Base-by-base conservation (phyloP, 2,113 vertebrate genomes). In the Prolemur simus region DNA sequence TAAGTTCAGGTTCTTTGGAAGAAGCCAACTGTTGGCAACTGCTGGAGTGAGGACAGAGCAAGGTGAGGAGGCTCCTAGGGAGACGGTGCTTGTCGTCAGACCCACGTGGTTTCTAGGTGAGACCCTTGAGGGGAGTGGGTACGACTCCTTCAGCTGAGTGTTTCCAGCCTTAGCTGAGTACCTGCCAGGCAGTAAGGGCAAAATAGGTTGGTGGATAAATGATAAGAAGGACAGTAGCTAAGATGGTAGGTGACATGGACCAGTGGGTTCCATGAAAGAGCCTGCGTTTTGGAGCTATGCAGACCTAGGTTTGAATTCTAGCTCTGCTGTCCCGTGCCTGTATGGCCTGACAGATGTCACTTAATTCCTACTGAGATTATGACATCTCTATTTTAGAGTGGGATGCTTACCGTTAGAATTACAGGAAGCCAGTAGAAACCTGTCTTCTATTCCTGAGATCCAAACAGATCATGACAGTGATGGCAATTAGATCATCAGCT, bases 181-280 rank as follows among this genome's bases (percentile, higher is more conserved):
- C 42, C 45, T 77, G 1, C 60, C 39, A 13, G 9, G 6, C 29
- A 17, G 34, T 21, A 12, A 29, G 49, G 63, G 34, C 8, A 4
- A 11, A 54, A 49, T 18, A 80, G 32, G 8, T 9, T 60, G 18
- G 20, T 76, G 54, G 54, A 4, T 39, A n/a, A 54, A 42, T 66
- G 42, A 27, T 39, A 60, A 11, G 37, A 32, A n/a, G 23, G 20
- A 20, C 8, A 39, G 20, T 11, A 32, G 23, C 60, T 12, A 32
- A 74, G n/a, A 10, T 45, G 11, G 2, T 0, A 23, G 56, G 29
- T 78, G 42, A 49, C 17, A 0, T 1, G 12, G 12, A 10, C n/a
- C 23, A 2, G 23, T 49, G 71, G 14, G 45, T 58, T 49, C 47
- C 66, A 0, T 32, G 66, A 39, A 7, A 76, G 32, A 66, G 47